These are phyloP conservation scores for Eulimnadia texana DNA, from an alignment of 1,140 invertebrate species.

Conservation along the genomic window DNA sequence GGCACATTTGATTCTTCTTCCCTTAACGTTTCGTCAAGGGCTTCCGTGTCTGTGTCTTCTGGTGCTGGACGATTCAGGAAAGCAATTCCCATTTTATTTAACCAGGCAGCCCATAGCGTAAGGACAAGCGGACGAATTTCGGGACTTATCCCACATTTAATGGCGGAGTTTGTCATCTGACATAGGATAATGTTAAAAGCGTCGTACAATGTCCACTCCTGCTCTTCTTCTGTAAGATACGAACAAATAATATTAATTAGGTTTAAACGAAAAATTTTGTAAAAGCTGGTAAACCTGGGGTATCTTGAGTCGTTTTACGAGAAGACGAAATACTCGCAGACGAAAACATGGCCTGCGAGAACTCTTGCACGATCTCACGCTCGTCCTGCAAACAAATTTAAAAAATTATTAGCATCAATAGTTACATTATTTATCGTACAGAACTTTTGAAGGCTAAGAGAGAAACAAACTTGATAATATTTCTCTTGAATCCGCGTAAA, in stretches of 20 bases:
- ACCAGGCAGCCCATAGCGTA: neutral
- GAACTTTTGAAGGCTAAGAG: no score
- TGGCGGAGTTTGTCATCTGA: neutral
- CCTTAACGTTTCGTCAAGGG: neutral
- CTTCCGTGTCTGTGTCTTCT: neutral
- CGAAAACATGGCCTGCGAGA: neutral
- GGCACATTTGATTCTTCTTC: neutral
- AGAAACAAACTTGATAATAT: no score
- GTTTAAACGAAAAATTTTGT: neutral
- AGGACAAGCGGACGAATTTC: neutral
- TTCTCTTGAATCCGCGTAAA: no score
- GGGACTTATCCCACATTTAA: neutral
- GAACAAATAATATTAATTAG: neutral
- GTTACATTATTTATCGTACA: no score
- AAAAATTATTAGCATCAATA: no score
- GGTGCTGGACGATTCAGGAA: neutral
- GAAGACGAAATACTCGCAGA: neutral
- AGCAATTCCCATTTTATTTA: neutral
- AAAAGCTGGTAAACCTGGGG: neutral
- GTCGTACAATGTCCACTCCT: neutral
- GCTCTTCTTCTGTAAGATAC: neutral
- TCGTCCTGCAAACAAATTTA: neutral
- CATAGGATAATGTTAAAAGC: slow-evolving; percentile 2
- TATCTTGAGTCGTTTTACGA: no score
- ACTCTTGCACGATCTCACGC: neutral